Evolutionary conservation across 2,797 vertebrate species (phyloP).

Genomic region (Pteropus rufus): DNA sequence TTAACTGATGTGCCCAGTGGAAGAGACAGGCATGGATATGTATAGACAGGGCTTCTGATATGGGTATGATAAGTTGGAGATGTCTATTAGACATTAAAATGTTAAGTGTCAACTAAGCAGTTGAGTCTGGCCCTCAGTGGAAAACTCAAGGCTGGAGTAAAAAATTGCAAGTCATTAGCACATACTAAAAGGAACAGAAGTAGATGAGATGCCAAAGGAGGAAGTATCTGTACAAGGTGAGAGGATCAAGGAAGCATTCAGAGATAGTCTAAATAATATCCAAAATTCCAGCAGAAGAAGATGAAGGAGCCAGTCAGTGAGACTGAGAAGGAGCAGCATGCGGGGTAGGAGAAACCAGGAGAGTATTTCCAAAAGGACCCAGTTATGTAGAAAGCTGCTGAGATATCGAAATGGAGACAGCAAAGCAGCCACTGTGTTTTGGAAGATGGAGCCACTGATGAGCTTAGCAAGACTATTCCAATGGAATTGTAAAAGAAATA

Average conservation of each 20-base stretch:
- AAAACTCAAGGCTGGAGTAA: background rate
- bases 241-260: background rate
- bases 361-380: background rate
- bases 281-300: background rate
- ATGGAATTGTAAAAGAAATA: background rate
- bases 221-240: background rate
- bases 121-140: background rate
- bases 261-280: background rate
- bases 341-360: background rate
- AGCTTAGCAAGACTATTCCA: background rate
- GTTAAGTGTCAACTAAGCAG: background rate
- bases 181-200: background rate
- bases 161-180: background rate
- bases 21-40: background rate
- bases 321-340: background rate
- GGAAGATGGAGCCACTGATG: background rate
- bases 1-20: background rate
- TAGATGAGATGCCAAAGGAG: background rate
- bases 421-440: background rate
- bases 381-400: background rate
- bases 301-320: background rate
- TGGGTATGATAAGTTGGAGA: background rate
- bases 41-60: background rate
- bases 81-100: background rate
- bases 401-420: background rate